Evolutionary conservation across 2,113 vertebrate species (phyloP).

Genomic region (Aspiorhynchus laticeps): DNA sequence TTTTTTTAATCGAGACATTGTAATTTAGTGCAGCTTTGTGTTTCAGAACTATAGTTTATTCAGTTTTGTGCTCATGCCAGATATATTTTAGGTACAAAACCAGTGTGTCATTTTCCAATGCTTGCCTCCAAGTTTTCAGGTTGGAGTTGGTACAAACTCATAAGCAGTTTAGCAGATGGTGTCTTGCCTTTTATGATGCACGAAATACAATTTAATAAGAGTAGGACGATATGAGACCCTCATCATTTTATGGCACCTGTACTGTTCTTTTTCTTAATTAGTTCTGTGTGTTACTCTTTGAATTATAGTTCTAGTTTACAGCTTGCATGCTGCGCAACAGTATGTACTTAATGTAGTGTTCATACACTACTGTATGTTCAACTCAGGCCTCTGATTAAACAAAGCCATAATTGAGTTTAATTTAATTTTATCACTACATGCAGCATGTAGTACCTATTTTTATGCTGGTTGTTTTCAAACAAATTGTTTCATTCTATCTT

Average conservation of each 20-base stretch:
- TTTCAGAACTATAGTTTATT: slow-evolving; percentile 21
- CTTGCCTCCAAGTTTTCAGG: slow-evolving; percentile 55
- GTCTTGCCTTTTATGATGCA: slow-evolving; percentile 73
- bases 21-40: slow-evolving; percentile 27
- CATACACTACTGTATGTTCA: not conserved
- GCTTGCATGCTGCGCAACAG: slow-evolving; percentile 57
- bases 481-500: slow-evolving; percentile 35
- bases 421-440: not conserved
- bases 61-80: slow-evolving; percentile 24
- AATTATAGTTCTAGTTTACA: slow-evolving; percentile 54
- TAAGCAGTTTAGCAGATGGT: slow-evolving; percentile 75
- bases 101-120: slow-evolving; percentile 62
- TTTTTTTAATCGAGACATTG: slow-evolving; percentile 29
- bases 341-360: slow-evolving; percentile 15
- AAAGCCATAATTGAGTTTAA: not conserved
- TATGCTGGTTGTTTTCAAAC: slow-evolving; percentile 29
- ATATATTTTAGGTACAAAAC: slow-evolving; percentile 57
- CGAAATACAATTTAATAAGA: slow-evolving; percentile 70
- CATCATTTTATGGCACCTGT: slow-evolving; percentile 57
- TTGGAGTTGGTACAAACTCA: slow-evolving; percentile 61
- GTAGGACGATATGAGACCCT: slow-evolving; percentile 65
- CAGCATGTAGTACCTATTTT: not conserved
- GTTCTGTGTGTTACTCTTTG: slow-evolving; percentile 4
- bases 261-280: slow-evolving; percentile 52
- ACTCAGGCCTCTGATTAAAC: not conserved